These are phyloP conservation scores for Campylomormyrus tamandua DNA, from an alignment of 2,113 vertebrate species.

Conservation along the genomic window DNA sequence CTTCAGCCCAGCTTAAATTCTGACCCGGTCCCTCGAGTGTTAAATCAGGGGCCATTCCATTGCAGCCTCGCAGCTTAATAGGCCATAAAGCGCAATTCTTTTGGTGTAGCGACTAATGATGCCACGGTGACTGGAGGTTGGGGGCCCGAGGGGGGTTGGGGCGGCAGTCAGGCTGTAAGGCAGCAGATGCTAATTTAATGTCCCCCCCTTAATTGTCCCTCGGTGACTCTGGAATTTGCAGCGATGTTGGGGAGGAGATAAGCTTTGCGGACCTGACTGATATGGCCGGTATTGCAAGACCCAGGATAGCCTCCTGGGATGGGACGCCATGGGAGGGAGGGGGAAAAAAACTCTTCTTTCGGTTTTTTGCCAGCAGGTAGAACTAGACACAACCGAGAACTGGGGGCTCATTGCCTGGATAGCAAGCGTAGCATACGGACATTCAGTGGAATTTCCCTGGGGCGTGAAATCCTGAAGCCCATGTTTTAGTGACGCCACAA, in stretches of 20 bases:
- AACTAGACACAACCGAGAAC: neutral
- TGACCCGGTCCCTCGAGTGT: slow-evolving; percentile 24
- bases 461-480: neutral
- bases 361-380: neutral
- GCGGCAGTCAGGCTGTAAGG: slow-evolving; percentile 26
- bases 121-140: slow-evolving; percentile 15
- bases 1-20: slow-evolving; percentile 28
- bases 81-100: slow-evolving; percentile 40
- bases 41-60: slow-evolving; percentile 44
- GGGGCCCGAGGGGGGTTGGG: slow-evolving; percentile 29
- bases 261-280: neutral
- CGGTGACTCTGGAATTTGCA: slow-evolving; percentile 21
- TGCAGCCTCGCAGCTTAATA: slow-evolving; percentile 34
- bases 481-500: neutral
- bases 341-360: neutral
- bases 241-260: slow-evolving; percentile 15
- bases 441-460: neutral
- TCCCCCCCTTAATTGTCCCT: slow-evolving; percentile 36
- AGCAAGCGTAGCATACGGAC: neutral
- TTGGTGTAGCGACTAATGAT: slow-evolving; percentile 29
- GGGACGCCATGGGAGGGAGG: neutral
- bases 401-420: neutral
- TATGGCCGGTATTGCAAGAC: neutral
- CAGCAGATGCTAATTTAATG: slow-evolving; percentile 44
- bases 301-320: neutral